Base-by-base conservation (phyloP, 53 echinoderm and acorn worm genomes). In the Actinopyga echinites region DNA sequence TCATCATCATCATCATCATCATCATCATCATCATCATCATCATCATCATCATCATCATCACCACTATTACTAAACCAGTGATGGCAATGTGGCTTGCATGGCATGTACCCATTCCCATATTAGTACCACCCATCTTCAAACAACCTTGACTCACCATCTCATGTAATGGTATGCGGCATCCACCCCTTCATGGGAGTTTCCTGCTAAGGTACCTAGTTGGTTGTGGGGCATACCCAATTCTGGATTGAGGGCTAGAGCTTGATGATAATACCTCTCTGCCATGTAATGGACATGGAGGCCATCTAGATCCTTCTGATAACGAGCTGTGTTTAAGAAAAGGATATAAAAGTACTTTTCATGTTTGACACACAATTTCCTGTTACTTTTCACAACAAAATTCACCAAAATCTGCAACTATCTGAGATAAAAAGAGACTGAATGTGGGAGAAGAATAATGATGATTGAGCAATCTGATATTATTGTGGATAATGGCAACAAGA, bases 181-280 rank as follows among this genome's bases (percentile, higher is more conserved):
- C n/a, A 93, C 59, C 22, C 94, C 94, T 62, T 97, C 94, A 57
- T 97, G 94, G 6, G 85, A 83, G 57, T 86, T 97, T 4, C 99
- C 99, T 21, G 94, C 93, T 73, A 97, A 74, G 0, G 99, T 97
- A 1, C 99, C 99, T 10, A 97, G 89, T 82, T 97, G 99, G 75
- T 97, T 97, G 79, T 97, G 99, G 60, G 99, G 99, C 99, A 97
- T 97, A 30, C 99, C 99, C 83, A 97, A 86, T 33, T 90, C 94
- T 37, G 99, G 94, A 54, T 97, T 94, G 34, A 92, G 38, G 26
- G 92, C 79, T 66, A 97, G 79, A 23, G 99, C 99, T 65, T 97
- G 99, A 83, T 97, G 94, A 82, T 97, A 97, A 83, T 92, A 97
- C 1, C 99, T 87, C 80, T 97, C 88, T 25, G 99, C 99, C 49